A percentile compares a stretch with the other conserved stretches of the same genome.
These are phyloP conservation scores for Hippotragus niger DNA, from an alignment of 2,113 vertebrate species.

Conservation along the genomic window DNA sequence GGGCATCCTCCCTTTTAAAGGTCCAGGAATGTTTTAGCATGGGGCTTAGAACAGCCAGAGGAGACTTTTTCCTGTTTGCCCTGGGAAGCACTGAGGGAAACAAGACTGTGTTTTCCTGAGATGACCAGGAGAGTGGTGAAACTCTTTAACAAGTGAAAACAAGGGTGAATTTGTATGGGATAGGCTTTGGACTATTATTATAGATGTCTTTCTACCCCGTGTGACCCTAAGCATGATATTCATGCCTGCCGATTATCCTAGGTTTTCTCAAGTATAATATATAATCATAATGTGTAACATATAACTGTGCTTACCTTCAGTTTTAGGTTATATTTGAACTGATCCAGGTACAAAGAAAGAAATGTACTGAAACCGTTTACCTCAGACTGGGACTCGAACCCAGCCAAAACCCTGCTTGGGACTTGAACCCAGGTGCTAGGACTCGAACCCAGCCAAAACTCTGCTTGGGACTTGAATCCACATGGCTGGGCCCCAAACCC, in stretches of 20 bases:
- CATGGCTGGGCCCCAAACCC: background rate
- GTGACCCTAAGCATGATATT: background rate
- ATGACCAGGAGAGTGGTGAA: background rate
- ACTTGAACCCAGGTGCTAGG: background rate
- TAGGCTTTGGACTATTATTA: background rate
- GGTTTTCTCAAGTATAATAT: background rate
- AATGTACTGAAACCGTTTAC: background rate
- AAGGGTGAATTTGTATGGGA: background rate
- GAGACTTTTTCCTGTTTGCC: background rate
- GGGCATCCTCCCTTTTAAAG: background rate
- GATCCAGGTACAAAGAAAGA: background rate
- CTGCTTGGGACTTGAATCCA: background rate
- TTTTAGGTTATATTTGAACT: background rate
- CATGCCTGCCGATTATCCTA: background rate
- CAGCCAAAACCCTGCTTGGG: background rate
- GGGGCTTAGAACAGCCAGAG: background rate
- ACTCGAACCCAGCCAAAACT: background rate
- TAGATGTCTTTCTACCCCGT: background rate
- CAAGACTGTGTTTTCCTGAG: background rate
- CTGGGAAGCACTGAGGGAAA: background rate
- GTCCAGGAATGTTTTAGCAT: background rate
- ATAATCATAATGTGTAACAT: background rate
- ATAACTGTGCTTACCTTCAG: background rate
- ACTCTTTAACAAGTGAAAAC: background rate
- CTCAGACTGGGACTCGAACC: background rate